Percentiles rank a stretch among this genome's conserved stretches.
phyloP scores from a whole-genome alignment of 2,113 vertebrate genomes.

The Chionis minor region DNA sequence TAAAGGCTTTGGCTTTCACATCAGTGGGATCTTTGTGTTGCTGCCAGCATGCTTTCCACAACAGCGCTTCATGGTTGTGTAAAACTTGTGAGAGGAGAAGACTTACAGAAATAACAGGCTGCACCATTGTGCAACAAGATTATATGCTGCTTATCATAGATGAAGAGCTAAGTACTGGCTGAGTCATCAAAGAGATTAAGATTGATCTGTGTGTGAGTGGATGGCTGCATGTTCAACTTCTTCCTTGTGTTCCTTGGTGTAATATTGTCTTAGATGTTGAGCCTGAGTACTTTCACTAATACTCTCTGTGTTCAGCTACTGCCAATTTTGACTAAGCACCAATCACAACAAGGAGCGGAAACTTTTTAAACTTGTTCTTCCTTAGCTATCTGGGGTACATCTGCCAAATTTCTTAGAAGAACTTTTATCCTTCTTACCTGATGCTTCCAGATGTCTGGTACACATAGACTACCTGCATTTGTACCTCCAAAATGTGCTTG shows the following conservation, averaged over 20 bases:
- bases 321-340: not conserved
- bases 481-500: not conserved
- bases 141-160: not conserved
- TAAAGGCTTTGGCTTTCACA: constrained; percentile 56
- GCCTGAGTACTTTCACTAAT: not conserved
- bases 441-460: not conserved
- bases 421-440: not conserved
- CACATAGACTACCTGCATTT: not conserved
- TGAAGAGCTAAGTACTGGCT: constrained; percentile 9
- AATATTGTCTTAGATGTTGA: constrained; percentile 22
- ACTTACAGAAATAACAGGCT: constrained; percentile 21
- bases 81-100: constrained; percentile 44
- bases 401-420: not conserved
- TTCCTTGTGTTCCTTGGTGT: not conserved
- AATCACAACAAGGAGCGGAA: not conserved
- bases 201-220: not conserved
- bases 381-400: not conserved
- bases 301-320: not conserved
- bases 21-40: constrained; percentile 57
- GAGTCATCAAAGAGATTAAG: not conserved
- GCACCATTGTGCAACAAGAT: constrained; percentile 3
- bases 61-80: constrained; percentile 30
- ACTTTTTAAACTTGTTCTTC: not conserved
- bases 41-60: constrained; percentile 54
- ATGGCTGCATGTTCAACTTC: not conserved